These are phyloP conservation scores for Chrysomela aeneicollis DNA, from an alignment of 2,888 invertebrate species.

Conservation along the genomic window DNA sequence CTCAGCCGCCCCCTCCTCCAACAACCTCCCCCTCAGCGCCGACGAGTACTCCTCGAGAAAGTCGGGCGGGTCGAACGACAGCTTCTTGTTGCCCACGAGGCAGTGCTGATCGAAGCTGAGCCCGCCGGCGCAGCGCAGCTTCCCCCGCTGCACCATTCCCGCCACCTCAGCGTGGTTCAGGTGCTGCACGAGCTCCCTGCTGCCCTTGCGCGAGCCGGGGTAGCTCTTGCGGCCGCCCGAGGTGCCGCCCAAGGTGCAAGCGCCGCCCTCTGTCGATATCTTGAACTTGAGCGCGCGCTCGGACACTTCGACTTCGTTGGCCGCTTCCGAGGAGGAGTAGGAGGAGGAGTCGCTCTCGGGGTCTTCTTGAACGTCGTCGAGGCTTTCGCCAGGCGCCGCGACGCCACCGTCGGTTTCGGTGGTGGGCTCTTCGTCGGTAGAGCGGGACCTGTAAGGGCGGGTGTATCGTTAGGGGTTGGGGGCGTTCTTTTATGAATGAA, in stretches of 20 bases:
- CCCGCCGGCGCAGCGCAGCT: constrained; percentile 55
- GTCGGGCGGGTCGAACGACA: constrained; percentile 59
- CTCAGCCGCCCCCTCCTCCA: too few species aligned
- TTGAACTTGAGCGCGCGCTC: constrained; percentile 80
- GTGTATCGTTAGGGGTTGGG: too few species aligned
- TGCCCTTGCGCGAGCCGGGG: constrained; percentile 74
- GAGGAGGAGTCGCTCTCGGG: constrained; percentile 66
- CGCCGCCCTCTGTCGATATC: constrained; percentile 74
- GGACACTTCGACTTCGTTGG: constrained; percentile 77
- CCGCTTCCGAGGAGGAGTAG: constrained; percentile 68
- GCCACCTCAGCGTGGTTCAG: constrained; percentile 61
- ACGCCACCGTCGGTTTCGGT: constrained; percentile 59
- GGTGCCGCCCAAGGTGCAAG: constrained; percentile 59
- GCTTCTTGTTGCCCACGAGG: constrained; percentile 55
- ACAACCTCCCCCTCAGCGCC: too few species aligned
- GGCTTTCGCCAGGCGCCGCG: constrained; percentile 48
- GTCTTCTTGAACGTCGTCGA: constrained; percentile 67
- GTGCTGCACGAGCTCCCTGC: constrained; percentile 67
- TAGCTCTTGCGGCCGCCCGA: constrained; percentile 71
- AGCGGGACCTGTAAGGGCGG: constrained; percentile 59
- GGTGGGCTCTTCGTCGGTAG: constrained; percentile 64
- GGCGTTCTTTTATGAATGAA: too few species aligned
- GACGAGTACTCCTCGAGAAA: constrained; percentile 58
- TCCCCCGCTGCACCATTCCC: constrained; percentile 59
- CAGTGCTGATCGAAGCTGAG: constrained; percentile 59